Evolutionary conservation across 2,888 invertebrate genomes (phyloP), one percentile per base, ranked within the genome.

Genomic region (Lycaena phlaeas): DNA sequence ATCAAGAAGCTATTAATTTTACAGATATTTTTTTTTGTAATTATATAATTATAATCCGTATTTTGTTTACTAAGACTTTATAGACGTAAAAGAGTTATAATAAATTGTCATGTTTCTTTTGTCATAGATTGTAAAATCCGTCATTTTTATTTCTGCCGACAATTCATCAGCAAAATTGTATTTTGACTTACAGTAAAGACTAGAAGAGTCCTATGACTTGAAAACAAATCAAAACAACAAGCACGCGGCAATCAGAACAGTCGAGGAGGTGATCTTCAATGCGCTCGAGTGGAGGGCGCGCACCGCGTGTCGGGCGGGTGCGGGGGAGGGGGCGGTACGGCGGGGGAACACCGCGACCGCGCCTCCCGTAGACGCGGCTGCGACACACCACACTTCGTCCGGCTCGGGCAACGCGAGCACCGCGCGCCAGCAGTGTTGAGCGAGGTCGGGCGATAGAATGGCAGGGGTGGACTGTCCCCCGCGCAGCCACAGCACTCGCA

Each of bases 341-440:
- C 65, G 59, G 4, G 50, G 49, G 28, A 48, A 49, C 6, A 44
- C 41, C 22, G 40, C 40, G 22, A 40, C 40, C 5, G 45, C 47
- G 25, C 69, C 42, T 2, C 36, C 39, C 9, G 10, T 14, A 15
- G 63, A 57, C 73, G 36, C 10, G 14, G 63, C 57, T 74, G 75
- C 51, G 30, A 76, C 68, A 44, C 79, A 79, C 79, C 78, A 79
- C 30, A 76, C 39, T 58, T 79, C 81, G 27, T 74, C 78, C 0
- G 72, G 71, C 26, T 76, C 71, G 0, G 56, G 54, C 4, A 78
- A 68, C 34, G 68, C 65, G 38, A 78, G 59, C 44, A 68, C 65
- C 12, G 79, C 66, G 2, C 70, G 59, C 77, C 78, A 78, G 66
- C 81, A 82, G 51, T 77, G 81, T 50, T 69, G 77, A 17, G 70